Percentiles rank a stretch among this genome's conserved stretches.
These are phyloP conservation scores for Ischnus inquisitorius DNA, from an alignment of 2,888 invertebrate species.

Conservation along the genomic window DNA sequence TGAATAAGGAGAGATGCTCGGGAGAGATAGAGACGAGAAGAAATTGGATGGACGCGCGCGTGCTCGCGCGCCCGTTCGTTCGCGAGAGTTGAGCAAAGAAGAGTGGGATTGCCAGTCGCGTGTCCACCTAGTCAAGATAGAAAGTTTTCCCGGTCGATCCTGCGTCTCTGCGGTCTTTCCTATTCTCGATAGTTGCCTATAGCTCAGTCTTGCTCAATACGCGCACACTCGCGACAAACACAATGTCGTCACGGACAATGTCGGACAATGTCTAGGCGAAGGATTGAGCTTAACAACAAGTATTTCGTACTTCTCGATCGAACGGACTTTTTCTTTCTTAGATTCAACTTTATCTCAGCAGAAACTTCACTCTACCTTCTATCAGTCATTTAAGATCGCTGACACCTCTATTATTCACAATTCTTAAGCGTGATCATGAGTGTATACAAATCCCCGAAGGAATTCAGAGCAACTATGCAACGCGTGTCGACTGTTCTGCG, in stretches of 20 bases:
- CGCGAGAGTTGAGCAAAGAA: slow-evolving; percentile 64
- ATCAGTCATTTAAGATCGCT: slow-evolving; percentile 18
- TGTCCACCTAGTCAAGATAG: slow-evolving; percentile 78
- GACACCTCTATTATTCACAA: slow-evolving; percentile 21
- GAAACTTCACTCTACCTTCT: neutral
- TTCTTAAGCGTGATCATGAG: slow-evolving; percentile 20
- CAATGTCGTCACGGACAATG: slow-evolving; percentile 57
- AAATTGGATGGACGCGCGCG: slow-evolving; percentile 47
- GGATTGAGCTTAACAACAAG: slow-evolving; percentile 15
- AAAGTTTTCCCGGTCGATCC: slow-evolving; percentile 76
- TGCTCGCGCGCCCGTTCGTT: slow-evolving; percentile 27
- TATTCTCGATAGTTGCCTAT: slow-evolving; percentile 47
- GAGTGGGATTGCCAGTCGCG: slow-evolving; percentile 74
- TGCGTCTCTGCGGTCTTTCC: slow-evolving; percentile 55
- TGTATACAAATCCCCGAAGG: slow-evolving; percentile 5
- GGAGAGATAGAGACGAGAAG: slow-evolving; percentile 63
- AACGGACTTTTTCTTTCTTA: slow-evolving; percentile 9
- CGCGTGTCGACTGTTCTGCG: neutral
- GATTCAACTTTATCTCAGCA: neutral
- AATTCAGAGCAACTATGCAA: slow-evolving; percentile 22
- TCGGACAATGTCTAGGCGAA: slow-evolving; percentile 57
- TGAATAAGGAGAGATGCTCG: slow-evolving; percentile 23
- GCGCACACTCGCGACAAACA: slow-evolving; percentile 46
- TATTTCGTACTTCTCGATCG: slow-evolving; percentile 8
- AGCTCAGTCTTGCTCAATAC: slow-evolving; percentile 23